Evolutionary conservation across 1,140 invertebrate species (phyloP).

Genomic region (Pogonomyrmex californicus): DNA sequence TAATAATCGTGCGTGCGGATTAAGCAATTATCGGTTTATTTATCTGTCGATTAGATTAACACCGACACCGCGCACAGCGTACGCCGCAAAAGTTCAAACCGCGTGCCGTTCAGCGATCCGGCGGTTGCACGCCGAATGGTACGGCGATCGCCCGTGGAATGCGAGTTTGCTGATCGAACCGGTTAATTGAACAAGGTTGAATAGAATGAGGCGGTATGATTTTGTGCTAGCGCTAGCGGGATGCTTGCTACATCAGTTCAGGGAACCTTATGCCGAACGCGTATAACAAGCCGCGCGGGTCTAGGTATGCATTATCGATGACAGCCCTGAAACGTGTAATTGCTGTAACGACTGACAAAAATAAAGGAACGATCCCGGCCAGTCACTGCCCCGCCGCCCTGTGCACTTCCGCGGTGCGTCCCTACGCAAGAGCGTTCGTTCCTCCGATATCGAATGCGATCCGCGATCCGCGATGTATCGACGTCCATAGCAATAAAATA

Average conservation of each 20-base stretch:
- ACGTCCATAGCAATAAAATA: constrained; percentile 54
- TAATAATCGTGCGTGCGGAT: not conserved
- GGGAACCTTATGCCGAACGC: constrained; percentile 13
- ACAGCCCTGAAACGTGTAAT: constrained; percentile 59
- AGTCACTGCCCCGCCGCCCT: constrained; percentile 38
- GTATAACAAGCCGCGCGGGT: constrained; percentile 42
- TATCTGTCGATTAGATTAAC: not conserved
- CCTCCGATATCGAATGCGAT: constrained; percentile 42
- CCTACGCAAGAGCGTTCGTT: constrained; percentile 22
- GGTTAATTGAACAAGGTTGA: constrained; percentile 61
- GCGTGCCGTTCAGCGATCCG: not conserved
- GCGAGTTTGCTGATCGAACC: constrained; percentile 47
- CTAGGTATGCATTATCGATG: constrained; percentile 60
- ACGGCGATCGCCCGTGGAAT: constrained; percentile 15
- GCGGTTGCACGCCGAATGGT: not conserved
- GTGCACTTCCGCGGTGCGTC: constrained; percentile 56
- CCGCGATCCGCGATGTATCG: constrained; percentile 39
- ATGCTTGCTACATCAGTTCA: constrained; percentile 10
- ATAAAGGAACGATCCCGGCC: constrained; percentile 51
- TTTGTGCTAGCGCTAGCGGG: constrained; percentile 38
- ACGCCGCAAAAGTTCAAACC: not conserved
- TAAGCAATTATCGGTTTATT: constrained; percentile 12
- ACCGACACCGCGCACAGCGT: not conserved
- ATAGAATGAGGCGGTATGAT: constrained; percentile 52
- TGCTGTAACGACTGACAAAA: constrained; percentile 43